Evolutionary conservation across 2,888 invertebrate species (phyloP), one percentile per base, ranked within the genome.

Genomic region (Xylota sylvarum): DNA sequence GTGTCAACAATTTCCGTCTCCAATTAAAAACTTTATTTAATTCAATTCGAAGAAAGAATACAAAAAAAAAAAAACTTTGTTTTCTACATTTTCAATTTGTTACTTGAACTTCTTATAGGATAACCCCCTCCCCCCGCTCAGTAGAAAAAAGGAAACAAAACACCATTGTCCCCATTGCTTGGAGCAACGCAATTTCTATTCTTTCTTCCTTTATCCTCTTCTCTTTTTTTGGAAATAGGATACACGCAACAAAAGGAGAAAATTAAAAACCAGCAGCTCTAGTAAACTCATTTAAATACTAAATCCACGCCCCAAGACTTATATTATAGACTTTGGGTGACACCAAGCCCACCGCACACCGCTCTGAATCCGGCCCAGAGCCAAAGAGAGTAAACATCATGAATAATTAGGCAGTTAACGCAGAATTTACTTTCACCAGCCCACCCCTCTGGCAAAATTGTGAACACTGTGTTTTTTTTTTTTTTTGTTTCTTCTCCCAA

Each of bases 321-420:
- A 73, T 67, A 72, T 76, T 67, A 69, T 65, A 65, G 64, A 64
- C 64, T 50, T 50, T 37, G 23, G 77, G 65, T 77, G 77, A 77
- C 77, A 82, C 43, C n/a, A 65, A 52, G 32, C 19, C 58, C 65
- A 73, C 14, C 19, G 52, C 65, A 73, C 14, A 35, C 23, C 23
- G 30, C 19, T 35, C 19, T 3, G 37, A 32, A 62, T 43, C 64
- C 64, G 32, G 52, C 35, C 37, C 43, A 6, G n/a, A 14, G 32
- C 10, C 35, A 10, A 4, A 30, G 67, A 62, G 72, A 74, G 84
- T 84, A 77, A 86, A 77, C 81, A 86, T 86, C 86, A 86, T 86
- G 86, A 86, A 86, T 86, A 86, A 86, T 86, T 86, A 86, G 81
- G 73, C 82, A 86, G 86, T 86, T 86, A 86, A 86, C 86, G 82